Percentiles rank a stretch among this genome's conserved stretches.
Conservation (phyloP, 2,113 vertebrate species). For the Micronisus gabar region DNA sequence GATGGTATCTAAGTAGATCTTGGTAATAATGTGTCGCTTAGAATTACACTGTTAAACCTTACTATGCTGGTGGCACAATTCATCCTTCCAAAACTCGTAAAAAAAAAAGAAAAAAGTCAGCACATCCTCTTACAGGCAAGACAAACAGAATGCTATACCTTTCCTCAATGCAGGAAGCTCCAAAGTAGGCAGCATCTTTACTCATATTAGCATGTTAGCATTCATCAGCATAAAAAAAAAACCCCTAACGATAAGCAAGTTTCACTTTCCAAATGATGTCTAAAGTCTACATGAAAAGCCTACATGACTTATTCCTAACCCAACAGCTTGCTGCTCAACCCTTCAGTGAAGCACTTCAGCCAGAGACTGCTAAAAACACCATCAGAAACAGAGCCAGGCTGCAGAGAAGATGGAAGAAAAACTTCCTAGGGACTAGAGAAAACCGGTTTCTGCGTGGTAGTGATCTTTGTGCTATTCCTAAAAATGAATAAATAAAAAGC, state of each 20-base stretch:
- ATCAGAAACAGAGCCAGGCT: background rate
- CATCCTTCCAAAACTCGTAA: background rate
- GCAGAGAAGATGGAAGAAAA: background rate
- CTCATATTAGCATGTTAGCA: background rate
- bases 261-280: background rate
- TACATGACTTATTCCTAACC: background rate
- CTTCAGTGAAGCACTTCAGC: background rate
- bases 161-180: background rate
- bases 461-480: background rate
- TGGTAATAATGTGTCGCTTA: background rate
- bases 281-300: background rate
- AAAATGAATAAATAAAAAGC: background rate
- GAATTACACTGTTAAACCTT: background rate
- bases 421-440: background rate
- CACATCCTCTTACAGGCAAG: background rate
- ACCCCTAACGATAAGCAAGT: background rate
- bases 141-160: background rate
- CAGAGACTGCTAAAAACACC: background rate
- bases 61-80: background rate
- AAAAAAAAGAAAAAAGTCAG: background rate
- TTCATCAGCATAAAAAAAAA: background rate
- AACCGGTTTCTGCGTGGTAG: background rate
- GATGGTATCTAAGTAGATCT: slow-evolving; percentile 2
- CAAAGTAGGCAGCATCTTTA: background rate
- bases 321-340: background rate